Evolutionary conservation across 2,113 vertebrate genomes (phyloP), one percentile per base, ranked within the genome.

Genomic region (Stigmatopora argus): DNA sequence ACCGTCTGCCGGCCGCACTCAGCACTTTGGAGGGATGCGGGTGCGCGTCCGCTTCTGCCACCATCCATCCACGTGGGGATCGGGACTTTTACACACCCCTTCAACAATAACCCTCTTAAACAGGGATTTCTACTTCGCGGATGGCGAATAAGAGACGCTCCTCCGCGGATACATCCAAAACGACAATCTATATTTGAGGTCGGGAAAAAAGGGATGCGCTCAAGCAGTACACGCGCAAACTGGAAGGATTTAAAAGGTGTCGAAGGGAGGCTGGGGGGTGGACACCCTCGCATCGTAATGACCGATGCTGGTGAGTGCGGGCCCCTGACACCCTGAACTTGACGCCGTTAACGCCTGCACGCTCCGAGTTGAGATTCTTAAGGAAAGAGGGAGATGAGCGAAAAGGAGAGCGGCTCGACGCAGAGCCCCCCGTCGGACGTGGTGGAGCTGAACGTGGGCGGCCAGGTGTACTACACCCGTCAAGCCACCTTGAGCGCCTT

Each of bases 401-500:
- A 95, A 80, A 98, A 96, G 75, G 96, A 96, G 81, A 92, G 91
- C 78, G 88, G 91, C 7, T 73, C 90, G 0, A 88, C 92, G 70
- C 90, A 92, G 78, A 93, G 81, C 63, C 88, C 92, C 73, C 93
- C 94, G 69, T 92, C 95, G 0, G 97, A 99, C 84, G 96, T 99
- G 1, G 85, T 99, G 80, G 97, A 99, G 86, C 92, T 99, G 21
- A 99, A 99, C 15, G 97, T 99, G 60, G 97, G 97, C 0, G 97
- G 97, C 66, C 97, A 99, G 90, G 96, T 99, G 78, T 99, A 99
- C 83, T 98, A 97, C 74, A 98, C 97, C 68, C 95, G 95, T 61
- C 91, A 93, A 71, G 91, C 91, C 74, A 99, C 97, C 55, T 85
- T 99, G 78, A 90, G 91, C 11, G 94, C 94, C 87, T 90, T 95